Evolutionary conservation across 2,888 invertebrate species (phyloP), one percentile per base, ranked within the genome.

Genomic region (Agriopis leucophaearia): DNA sequence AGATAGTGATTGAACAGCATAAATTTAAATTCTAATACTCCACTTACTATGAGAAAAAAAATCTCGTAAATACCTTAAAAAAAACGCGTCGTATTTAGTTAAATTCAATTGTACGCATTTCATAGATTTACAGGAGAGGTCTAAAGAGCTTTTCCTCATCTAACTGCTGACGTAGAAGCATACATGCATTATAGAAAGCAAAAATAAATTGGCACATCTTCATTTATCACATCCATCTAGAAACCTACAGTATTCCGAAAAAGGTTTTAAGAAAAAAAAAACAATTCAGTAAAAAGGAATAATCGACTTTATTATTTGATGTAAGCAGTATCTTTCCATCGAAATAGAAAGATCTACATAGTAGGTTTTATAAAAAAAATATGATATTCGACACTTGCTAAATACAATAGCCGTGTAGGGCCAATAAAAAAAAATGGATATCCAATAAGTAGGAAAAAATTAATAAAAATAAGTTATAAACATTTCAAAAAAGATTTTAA

Each of bases 151-250:
- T 27, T 3, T 27, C 27, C 27, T 27, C 5, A 27, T 27, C 27
- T 42, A 16, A 16, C 12, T 40, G 18, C 10, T 55, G 18, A 42
- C 9, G 1, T 13, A 16, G 52, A 60, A 60, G 60, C 60, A 47
- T 58, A n/a, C 63, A 70, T 72, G 74, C 73, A 74, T 52, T 16
- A 6, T 48, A 12, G 27, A 27, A 18, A 6, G 7, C 10, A 48
- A 48, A 55, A 62, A 61, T 45, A 45, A 50, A 52, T 58, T 27
- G 60, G 63, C 64, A 70, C 58, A 60, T 67, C 69, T 66, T 70
- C 64, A 71, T 70, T 71, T 73, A 74, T 70, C 74, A 72, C 73
- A 72, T 45, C 38, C 44, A 57, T 61, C 56, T 66, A 63, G 61
- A 52, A 35, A 50, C 56, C 54, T 50, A 68, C 27, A 59, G 45